Base-by-base conservation (phyloP, 2,113 vertebrate genomes). In the Serilophus lunatus region DNA sequence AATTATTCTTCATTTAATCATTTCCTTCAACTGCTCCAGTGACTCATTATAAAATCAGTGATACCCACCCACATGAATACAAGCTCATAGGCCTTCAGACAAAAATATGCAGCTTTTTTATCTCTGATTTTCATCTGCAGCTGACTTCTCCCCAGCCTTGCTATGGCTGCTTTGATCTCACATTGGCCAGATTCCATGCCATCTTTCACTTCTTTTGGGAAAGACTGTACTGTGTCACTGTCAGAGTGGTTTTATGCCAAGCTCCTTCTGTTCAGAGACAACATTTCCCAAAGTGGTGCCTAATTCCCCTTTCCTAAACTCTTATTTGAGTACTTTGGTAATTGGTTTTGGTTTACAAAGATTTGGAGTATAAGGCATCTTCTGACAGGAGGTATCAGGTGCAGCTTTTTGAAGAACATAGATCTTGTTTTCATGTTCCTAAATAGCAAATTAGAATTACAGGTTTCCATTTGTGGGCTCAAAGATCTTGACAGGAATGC, bases 371-470 rank as follows among this genome's bases (percentile, higher is more conserved):
- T 31, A 75, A 82, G n/a, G 12, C 13, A 1, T 63, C 77, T 69
- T 78, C 78, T 87, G 66, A 80, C 36, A 81, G 68, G 18, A 68
- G 49, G 16, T 53, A 90, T 53, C 84, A 96, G 92, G 83, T 91
- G 57, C 53, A 82, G 35, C 26, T 75, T 90, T 71, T 86, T 75
- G 10, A n/a, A 74, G 92, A 93, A 82, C 13, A 77, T 2, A 71
- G 68, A 36, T 63, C 47, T 40, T 54, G 40, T 91, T 94, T 93
- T 84, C 65, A 64, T 74, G 47, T 51, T 65, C 54, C 42, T 89
- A 86, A 86, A 92, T 28, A 86, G 54, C 16, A 89, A 79, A 91
- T 68, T 50, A 82, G 74, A 96, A 93, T 74, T 69, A 93, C 50
- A 71, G 80, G 50, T 88, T 93, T 89, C 53, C 65, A 42, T 50